phyloP scores from a whole-genome alignment of 2,113 vertebrate species.

The Tinamus guttatus region DNA sequence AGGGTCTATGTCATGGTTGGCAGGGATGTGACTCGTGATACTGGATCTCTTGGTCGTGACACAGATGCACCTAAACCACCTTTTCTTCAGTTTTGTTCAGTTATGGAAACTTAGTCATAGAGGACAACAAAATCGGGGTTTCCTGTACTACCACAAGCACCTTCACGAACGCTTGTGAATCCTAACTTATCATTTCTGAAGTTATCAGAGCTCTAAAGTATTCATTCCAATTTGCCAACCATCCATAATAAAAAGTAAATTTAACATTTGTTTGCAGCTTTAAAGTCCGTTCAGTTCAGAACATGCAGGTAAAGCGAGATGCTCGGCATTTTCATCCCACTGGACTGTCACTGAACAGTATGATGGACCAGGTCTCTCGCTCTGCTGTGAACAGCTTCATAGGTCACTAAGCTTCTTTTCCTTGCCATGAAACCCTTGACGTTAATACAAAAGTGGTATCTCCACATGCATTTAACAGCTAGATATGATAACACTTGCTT shows the following conservation, averaged over 20 bases:
- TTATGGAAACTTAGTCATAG: neutral
- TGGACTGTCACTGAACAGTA: neutral
- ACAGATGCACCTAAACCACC: neutral
- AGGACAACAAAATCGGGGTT: neutral
- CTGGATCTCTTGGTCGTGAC: neutral
- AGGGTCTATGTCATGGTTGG: neutral
- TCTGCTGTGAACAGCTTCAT: neutral
- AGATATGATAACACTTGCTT: neutral
- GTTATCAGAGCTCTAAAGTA: neutral
- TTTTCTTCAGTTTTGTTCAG: neutral
- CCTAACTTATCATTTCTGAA: neutral
- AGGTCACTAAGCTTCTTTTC: neutral
- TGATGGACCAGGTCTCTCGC: neutral
- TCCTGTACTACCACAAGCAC: neutral
- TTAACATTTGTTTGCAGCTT: neutral
- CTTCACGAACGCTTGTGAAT: neutral
- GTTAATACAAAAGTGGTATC: neutral
- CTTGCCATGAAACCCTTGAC: fast-evolving
- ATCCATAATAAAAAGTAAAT: neutral
- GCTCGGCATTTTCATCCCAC: neutral
- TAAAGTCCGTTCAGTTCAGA: neutral
- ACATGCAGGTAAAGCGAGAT: neutral
- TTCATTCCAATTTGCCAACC: neutral
- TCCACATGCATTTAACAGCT: neutral
- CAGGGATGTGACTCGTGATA: neutral